Evolutionary conservation across 2,888 invertebrate species (phyloP).

Genomic region (Anagyrus pseudococci): DNA sequence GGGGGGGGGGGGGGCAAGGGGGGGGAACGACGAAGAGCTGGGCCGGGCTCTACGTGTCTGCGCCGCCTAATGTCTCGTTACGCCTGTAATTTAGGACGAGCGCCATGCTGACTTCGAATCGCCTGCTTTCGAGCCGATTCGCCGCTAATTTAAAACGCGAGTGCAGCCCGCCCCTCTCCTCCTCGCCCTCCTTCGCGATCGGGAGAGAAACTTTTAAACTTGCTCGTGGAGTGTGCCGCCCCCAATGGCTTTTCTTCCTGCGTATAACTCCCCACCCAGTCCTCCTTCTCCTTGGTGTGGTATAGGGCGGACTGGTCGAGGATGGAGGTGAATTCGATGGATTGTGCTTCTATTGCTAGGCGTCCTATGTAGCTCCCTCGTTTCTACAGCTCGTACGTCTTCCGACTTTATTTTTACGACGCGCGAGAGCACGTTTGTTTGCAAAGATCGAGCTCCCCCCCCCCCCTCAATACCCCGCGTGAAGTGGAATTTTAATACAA

Average conservation of each 20-base stretch:
- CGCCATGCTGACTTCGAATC: constrained; percentile 45
- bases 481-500: too few relatives aligned
- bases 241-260: constrained; percentile 4
- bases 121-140: constrained; percentile 47
- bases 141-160: constrained; percentile 42
- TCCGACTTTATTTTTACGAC: too few relatives aligned
- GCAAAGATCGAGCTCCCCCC: too few relatives aligned
- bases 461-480: too few relatives aligned
- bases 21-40: too few relatives aligned
- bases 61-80: constrained; percentile 49
- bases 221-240: not conserved
- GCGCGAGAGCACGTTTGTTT: too few relatives aligned
- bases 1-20: constrained; percentile 1
- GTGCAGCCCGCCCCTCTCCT: constrained; percentile 15
- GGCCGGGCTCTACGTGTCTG: constrained; percentile 45
- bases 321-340: constrained; percentile 11
- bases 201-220: constrained; percentile 22
- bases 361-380: too few relatives aligned
- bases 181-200: not conserved
- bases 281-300: too few relatives aligned
- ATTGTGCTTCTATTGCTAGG: too few relatives aligned
- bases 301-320: too few relatives aligned
- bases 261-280: too few relatives aligned
- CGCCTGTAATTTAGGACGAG: constrained; percentile 45
- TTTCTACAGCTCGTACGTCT: too few relatives aligned